Conservation (phyloP, 1,140 invertebrate species). For the Cheumatopsyche charites region DNA sequence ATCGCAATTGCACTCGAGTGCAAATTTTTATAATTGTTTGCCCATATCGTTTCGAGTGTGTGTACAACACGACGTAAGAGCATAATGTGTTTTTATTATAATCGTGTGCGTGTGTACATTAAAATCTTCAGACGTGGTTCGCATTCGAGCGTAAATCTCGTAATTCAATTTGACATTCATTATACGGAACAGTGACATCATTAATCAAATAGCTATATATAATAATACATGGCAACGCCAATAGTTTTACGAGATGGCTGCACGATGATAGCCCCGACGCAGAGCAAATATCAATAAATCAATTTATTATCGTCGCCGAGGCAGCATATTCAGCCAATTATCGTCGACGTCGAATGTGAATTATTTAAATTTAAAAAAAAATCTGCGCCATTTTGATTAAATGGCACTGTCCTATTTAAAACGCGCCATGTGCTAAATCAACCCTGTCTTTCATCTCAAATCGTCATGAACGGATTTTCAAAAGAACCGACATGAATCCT, state of each 20-base stretch:
- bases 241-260: slow-evolving; percentile 11
- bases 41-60: background rate
- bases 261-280: background rate
- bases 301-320: slow-evolving; percentile 14
- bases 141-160: slow-evolving; percentile 25
- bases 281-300: slow-evolving; percentile 22
- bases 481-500: no score
- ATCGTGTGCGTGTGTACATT: background rate
- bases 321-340: slow-evolving; percentile 3
- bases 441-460: no score
- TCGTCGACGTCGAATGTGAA: background rate
- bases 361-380: no score
- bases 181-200: slow-evolving; percentile 25
- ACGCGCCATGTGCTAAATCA: no score
- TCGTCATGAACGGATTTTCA: no score
- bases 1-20: no score
- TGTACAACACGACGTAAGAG: background rate
- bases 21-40: no score
- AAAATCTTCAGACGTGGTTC: slow-evolving; percentile 11
- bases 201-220: slow-evolving; percentile 13
- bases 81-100: no score
- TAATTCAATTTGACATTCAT: slow-evolving; percentile 27
- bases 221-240: background rate
- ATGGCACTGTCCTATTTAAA: no score
- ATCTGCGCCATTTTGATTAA: no score